Evolutionary conservation across 2,797 vertebrate genomes (phyloP).

Genomic region (Etheostoma perlongum): DNA sequence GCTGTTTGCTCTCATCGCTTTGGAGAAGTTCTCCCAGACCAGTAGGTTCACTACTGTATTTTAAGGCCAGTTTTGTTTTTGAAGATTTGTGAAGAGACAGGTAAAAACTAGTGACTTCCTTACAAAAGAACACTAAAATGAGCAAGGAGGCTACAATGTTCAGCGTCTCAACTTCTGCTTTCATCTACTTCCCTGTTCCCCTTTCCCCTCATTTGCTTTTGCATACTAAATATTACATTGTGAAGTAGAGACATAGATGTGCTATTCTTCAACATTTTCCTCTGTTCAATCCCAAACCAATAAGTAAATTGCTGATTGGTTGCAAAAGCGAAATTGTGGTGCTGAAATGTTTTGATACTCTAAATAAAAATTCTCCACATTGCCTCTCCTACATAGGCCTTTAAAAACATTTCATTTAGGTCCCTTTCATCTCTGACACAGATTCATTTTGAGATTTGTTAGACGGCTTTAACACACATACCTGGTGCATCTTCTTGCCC

Average conservation of each 20-base stretch:
- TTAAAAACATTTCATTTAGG: neutral
- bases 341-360: neutral
- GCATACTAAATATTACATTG: neutral
- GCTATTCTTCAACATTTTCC: neutral
- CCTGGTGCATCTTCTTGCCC: constrained; percentile 10
- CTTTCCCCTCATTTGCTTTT: neutral
- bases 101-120: neutral
- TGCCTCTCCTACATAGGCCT: neutral
- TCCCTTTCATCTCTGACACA: neutral
- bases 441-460: constrained; percentile 11
- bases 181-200: neutral
- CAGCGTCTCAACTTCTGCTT: neutral
- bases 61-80: neutral
- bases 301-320: neutral
- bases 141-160: neutral
- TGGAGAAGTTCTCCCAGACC: constrained; percentile 99
- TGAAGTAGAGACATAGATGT: neutral
- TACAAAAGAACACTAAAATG: neutral
- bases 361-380: neutral
- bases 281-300: neutral
- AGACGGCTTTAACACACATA: neutral
- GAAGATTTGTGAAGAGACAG: neutral
- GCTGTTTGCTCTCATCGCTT: constrained; percentile 98
- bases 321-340: neutral
- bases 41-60: constrained; percentile 86